A percentile compares a stretch with the other conserved stretches of the same genome.
Evolutionary conservation across 2,888 invertebrate species (phyloP).

Genomic region (Beris chalybata): DNA sequence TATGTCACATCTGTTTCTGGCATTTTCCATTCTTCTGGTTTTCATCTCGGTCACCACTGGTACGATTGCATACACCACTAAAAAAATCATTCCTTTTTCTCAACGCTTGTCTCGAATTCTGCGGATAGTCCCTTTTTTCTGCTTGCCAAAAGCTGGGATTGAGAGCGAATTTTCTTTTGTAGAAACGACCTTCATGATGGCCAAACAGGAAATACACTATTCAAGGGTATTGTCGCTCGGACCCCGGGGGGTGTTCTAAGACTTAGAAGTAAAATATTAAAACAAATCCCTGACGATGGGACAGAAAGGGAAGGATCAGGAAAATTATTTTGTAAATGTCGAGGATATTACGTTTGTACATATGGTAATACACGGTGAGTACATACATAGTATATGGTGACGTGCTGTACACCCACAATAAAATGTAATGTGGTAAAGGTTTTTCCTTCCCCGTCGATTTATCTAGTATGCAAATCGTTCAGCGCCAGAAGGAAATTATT

Average conservation of each 20-base stretch:
- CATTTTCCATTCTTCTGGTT: background rate
- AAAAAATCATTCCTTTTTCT: background rate
- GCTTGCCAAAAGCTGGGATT: no score
- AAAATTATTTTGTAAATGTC: conserved; percentile 35
- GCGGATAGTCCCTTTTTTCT: no score
- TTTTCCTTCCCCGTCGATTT: background rate
- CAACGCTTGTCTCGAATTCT: no score
- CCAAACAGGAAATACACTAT: no score
- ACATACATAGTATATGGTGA: no score
- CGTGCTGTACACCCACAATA: no score
- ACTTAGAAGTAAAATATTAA: no score
- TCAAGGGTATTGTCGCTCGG: no score
- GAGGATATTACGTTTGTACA: background rate
- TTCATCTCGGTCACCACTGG: background rate
- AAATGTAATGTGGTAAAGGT: background rate
- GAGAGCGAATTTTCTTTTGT: no score
- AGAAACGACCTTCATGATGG: no score
- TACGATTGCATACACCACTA: background rate
- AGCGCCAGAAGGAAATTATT: conserved; percentile 33
- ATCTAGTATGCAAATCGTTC: conserved; percentile 27
- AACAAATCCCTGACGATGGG: no score
- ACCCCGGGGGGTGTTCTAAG: no score
- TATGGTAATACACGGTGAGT: background rate
- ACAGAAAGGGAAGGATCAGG: background rate
- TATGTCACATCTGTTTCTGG: background rate